These are phyloP conservation scores for Propsilocerus akamusi DNA, from an alignment of 1,140 invertebrate genomes.

Conservation along the genomic window DNA sequence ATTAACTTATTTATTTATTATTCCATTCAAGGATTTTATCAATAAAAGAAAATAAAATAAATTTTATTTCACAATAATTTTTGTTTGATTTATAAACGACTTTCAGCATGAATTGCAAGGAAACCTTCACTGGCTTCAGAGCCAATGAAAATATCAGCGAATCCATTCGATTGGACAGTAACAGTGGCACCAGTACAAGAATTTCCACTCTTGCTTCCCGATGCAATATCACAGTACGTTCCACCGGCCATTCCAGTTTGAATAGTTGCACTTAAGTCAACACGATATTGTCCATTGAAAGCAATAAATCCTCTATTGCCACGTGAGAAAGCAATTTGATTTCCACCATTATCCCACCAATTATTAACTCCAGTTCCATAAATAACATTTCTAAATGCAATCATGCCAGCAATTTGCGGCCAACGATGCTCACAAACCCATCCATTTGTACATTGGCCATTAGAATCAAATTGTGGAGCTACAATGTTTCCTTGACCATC, in stretches of 20 bases:
- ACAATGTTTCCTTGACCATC: constrained; percentile 40
- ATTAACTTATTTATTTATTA: neutral
- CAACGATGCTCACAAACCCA: constrained; percentile 85
- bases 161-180: constrained; percentile 32
- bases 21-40: neutral
- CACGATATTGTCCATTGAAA: constrained; percentile 38
- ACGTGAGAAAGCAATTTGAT: constrained; percentile 60
- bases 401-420: constrained; percentile 67
- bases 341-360: constrained; percentile 57
- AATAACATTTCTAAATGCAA: constrained; percentile 48
- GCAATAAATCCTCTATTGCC: constrained; percentile 52
- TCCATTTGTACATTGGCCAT: constrained; percentile 50
- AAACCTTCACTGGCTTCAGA: constrained; percentile 53
- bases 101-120: constrained; percentile 55
- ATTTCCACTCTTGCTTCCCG: constrained; percentile 31
- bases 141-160: constrained; percentile 34
- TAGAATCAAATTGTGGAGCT: constrained; percentile 39
- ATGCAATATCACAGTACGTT: constrained; percentile 63
- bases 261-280: constrained; percentile 33
- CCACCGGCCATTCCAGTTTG: constrained; percentile 54
- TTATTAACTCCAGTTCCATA: constrained; percentile 29
- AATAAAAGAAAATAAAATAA: no score
- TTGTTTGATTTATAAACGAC: no score
- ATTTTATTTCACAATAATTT: no score
- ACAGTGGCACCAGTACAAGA: constrained; percentile 43